Conservation (phyloP, 1,140 invertebrate species). For the Drosophila azteca region DNA sequence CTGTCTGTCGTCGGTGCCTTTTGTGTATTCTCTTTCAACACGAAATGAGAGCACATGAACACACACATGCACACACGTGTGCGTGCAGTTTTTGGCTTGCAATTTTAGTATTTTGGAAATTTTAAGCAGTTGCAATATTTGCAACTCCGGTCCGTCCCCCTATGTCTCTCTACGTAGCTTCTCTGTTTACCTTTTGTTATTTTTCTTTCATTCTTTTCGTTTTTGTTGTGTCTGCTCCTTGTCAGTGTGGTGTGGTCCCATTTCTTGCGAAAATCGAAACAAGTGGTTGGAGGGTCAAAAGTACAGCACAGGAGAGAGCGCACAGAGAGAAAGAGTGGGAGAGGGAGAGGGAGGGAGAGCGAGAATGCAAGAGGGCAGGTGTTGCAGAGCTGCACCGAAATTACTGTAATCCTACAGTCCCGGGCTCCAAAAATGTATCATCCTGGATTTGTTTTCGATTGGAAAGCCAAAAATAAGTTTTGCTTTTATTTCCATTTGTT, state of each 20-base stretch:
- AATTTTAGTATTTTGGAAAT: slow-evolving; percentile 48
- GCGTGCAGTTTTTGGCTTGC: slow-evolving; percentile 35
- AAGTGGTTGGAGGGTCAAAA: slow-evolving; percentile 59
- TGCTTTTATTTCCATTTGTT: slow-evolving; percentile 10
- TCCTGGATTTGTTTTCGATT: slow-evolving; percentile 32
- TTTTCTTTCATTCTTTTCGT: slow-evolving; percentile 9
- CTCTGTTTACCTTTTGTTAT: slow-evolving; percentile 28
- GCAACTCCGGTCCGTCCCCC: not conserved
- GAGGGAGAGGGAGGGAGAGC: slow-evolving; percentile 5
- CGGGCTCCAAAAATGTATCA: no score
- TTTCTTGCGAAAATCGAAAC: slow-evolving; percentile 21
- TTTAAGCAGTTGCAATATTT: slow-evolving; percentile 36
- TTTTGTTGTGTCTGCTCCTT: slow-evolving; percentile 2
- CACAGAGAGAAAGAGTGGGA: no score
- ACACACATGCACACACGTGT: slow-evolving; percentile 15
- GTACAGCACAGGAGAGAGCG: slow-evolving; percentile 20
- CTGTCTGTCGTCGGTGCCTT: slow-evolving; percentile 10
- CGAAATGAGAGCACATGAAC: slow-evolving; percentile 65
- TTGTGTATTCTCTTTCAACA: slow-evolving; percentile 44
- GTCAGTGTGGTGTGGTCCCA: not conserved
- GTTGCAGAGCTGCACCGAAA: slow-evolving; percentile 9
- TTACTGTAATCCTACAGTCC: slow-evolving; percentile 27
- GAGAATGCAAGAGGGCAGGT: slow-evolving; percentile 27
- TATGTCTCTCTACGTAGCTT: slow-evolving; percentile 2
- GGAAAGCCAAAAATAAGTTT: slow-evolving; percentile 39